Percentiles rank a stretch among this genome's conserved stretches.
phyloP scores from a whole-genome alignment of 2,797 vertebrate species.

The Euphonia xanthogaster region DNA sequence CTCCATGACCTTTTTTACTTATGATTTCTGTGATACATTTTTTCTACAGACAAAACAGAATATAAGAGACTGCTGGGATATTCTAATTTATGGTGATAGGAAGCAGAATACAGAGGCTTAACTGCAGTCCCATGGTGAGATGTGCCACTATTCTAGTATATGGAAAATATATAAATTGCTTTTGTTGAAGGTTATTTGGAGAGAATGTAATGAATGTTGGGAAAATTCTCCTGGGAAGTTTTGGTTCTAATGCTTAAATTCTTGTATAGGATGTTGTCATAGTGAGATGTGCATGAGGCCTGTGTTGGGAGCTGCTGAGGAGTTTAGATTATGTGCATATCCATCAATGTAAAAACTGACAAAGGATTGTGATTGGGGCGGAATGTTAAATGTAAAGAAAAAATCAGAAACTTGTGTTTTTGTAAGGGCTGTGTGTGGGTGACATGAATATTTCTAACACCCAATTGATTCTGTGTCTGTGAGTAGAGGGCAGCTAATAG shows the following conservation, averaged over 20 bases:
- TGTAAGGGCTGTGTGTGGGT: not conserved
- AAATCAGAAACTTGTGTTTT: not conserved
- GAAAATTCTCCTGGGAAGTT: not conserved
- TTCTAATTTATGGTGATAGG: constrained; percentile 34
- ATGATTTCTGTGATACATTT: not conserved
- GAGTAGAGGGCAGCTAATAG: not conserved
- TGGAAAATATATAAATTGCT: not conserved
- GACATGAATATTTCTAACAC: not conserved
- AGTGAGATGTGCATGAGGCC: not conserved
- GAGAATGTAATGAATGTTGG: not conserved
- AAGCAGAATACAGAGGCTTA: not conserved
- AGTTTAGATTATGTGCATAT: not conserved
- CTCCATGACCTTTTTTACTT: constrained; percentile 12
- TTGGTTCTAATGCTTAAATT: not conserved
- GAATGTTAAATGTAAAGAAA: not conserved
- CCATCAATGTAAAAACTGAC: not conserved
- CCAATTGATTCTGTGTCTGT: not conserved
- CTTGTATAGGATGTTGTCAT: not conserved
- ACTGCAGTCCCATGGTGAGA: not conserved
- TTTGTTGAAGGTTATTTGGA: constrained; percentile 9
- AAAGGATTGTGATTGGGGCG: not conserved
- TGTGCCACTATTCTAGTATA: not conserved
- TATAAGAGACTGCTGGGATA: not conserved
- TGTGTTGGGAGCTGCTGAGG: not conserved
- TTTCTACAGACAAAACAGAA: not conserved